Evolutionary conservation across 2,797 vertebrate species (phyloP), one percentile per base, ranked within the genome.

Genomic region (Simalia tracyae): DNA sequence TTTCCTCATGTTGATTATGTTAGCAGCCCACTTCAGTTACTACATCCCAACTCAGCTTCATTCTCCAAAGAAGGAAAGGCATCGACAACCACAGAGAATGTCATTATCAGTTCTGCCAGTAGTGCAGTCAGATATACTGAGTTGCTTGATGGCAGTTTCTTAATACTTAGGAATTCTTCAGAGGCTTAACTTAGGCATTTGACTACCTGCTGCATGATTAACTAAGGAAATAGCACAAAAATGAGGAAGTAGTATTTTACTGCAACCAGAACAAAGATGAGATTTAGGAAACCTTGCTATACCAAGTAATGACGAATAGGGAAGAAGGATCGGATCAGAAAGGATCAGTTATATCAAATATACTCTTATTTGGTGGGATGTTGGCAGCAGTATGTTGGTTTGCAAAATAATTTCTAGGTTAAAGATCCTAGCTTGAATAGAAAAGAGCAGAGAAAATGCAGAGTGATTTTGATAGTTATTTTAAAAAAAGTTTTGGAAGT

Each of bases 61-160:
- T 93, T 92, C 92, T 68, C 54, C 42, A 42, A 4, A 61, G 92
- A 90, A 61, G 86, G 93, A 95, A 96, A 95, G 95, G 96, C 93
- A 94, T 94, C 76, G 0, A 0, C 93, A 90, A 22, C 92, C 90
- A 92, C 31, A 68, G 91, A 87, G 26, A 95, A 46, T 42, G 42
- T 85, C 50, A 91, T 90, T 94, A 92, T 17, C 60, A 63, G 22
- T 86, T 64, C 28, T 68, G 84, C 91, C 91, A 90, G 59, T 56
- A 90, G 84, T 89, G 87, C 60, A 42, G 24, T 87, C 11, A 86
- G 28, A 57, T 68, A 15, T 57, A 91, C 90, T 57, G 94, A 89
- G 86, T 89, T 56, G 92, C 92, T 91, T 90, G 36, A 85, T 56
- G 89, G 60, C 15, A 84, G 31, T 94, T 46, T 92, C 60, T 60